phyloP scores from a whole-genome alignment of 2,113 vertebrate species.

The Coturnix japonica region DNA sequence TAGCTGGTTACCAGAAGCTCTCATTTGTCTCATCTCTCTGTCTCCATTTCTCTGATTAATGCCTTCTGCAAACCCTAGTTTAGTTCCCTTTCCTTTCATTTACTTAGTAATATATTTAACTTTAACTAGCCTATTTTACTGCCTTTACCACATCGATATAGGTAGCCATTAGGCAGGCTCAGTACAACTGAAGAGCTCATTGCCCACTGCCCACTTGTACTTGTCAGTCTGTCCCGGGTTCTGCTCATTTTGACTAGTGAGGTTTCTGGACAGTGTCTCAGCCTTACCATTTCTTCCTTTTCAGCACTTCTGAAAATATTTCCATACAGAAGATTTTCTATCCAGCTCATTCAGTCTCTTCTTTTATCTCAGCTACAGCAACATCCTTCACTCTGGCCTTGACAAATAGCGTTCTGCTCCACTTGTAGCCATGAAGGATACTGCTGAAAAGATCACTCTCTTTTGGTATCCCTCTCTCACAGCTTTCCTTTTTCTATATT shows the following conservation, averaged over 20 bases:
- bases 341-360: neutral
- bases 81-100: neutral
- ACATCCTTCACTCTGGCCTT: neutral
- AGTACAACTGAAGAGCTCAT: neutral
- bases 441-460: constrained; percentile 44
- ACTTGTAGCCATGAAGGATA: neutral
- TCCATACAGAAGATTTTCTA: neutral
- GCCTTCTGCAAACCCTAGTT: neutral
- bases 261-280: neutral
- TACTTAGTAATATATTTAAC: neutral
- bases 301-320: neutral
- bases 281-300: neutral
- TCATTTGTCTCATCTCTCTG: neutral
- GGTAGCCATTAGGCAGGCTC: neutral
- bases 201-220: neutral
- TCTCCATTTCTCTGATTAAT: neutral
- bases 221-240: neutral
- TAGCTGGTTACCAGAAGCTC: neutral
- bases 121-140: neutral
- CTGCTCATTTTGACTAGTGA: neutral
- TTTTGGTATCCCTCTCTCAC: neutral
- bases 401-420: neutral
- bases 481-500: constrained; percentile 5
- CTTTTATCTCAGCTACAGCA: neutral
- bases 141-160: neutral